phyloP scores from a whole-genome alignment of 2,113 vertebrate genomes.

The Oreochromis tanganicae region DNA sequence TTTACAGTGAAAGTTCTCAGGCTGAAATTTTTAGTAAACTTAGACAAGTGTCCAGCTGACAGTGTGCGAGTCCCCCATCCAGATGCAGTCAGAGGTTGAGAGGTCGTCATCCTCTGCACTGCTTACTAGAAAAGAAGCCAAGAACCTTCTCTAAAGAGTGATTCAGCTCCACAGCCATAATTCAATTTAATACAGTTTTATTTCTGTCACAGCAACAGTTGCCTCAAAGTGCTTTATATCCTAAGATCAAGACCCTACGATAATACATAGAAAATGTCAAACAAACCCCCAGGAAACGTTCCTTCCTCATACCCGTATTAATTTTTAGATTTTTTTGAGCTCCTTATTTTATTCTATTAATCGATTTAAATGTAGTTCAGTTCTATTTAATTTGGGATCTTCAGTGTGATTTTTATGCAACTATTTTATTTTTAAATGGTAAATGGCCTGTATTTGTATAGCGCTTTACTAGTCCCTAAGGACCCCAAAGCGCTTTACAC shows the following conservation, averaged over 20 bases:
- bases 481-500: too few species aligned
- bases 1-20: fast-evolving
- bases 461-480: too few species aligned
- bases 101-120: not conserved
- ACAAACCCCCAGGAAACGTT: too few species aligned
- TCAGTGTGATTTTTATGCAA: too few species aligned
- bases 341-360: not conserved
- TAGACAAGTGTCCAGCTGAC: not conserved
- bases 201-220: not conserved
- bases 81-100: not conserved
- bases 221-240: not conserved
- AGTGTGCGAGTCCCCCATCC: not conserved
- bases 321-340: not conserved
- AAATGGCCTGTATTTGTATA: too few species aligned
- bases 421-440: too few species aligned
- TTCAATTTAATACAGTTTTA: not conserved
- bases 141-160: not conserved
- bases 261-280: too few species aligned
- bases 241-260: too few species aligned
- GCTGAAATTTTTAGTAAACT: not conserved
- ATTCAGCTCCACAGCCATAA: not conserved
- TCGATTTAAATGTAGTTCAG: not conserved
- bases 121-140: not conserved
- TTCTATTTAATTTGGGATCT: not conserved
- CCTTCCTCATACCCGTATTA: too few species aligned